Percentiles rank a stretch among this genome's conserved stretches.
phyloP scores from a whole-genome alignment of 2,888 invertebrate genomes.

The Cryptosula pallasiana region DNA sequence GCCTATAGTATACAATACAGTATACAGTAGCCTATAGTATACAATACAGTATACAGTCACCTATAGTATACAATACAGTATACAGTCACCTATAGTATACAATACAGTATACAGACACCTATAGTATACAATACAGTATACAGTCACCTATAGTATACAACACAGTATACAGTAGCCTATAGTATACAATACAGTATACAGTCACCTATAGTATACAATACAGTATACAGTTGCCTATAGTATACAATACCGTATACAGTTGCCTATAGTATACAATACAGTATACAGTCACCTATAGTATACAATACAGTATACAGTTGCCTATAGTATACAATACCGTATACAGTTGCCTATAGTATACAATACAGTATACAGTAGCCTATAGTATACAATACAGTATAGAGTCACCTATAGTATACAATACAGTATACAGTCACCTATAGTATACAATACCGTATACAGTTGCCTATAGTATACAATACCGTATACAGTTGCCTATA shows the following conservation, averaged over 20 bases:
- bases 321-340: too few relatives aligned
- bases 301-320: too few relatives aligned
- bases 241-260: too few relatives aligned
- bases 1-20: background rate
- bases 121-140: background rate
- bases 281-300: background rate
- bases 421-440: background rate
- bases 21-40: too few relatives aligned
- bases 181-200: too few relatives aligned
- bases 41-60: background rate
- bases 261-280: too few relatives aligned
- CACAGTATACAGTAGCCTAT: background rate
- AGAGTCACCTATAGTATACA: background rate
- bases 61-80: background rate
- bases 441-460: too few relatives aligned
- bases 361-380: too few relatives aligned
- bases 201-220: too few relatives aligned
- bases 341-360: background rate
- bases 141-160: too few relatives aligned
- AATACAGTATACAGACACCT: background rate
- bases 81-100: too few relatives aligned
- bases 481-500: background rate
- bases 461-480: too few relatives aligned
- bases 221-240: background rate
- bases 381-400: background rate